These are phyloP conservation scores for Idaea dimidiata DNA, from an alignment of 2,888 invertebrate species.

Conservation along the genomic window DNA sequence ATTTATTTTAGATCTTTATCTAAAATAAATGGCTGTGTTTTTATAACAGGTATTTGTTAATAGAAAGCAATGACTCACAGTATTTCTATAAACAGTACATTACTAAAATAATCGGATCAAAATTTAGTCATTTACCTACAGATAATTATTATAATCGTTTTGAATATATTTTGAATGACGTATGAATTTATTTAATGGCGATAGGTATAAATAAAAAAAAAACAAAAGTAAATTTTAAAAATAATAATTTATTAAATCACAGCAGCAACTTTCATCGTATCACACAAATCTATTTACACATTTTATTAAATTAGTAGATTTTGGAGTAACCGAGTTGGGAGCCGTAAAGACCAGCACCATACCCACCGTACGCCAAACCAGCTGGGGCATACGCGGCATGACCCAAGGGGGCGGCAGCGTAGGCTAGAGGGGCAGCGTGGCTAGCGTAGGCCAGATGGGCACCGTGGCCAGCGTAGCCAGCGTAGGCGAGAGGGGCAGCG, in stretches of 20 bases:
- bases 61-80: too few species aligned
- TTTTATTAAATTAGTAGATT: constrained; percentile 32
- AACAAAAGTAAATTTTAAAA: constrained; percentile 2
- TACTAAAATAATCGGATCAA: too few species aligned
- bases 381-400: constrained; percentile 30
- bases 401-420: constrained; percentile 35
- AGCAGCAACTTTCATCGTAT: constrained; percentile 42
- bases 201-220: too few species aligned
- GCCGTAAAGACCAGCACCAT: constrained; percentile 37
- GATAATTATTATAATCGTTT: too few species aligned
- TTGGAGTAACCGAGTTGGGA: constrained; percentile 45
- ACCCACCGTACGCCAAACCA: background rate
- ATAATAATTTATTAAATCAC: constrained; percentile 33
- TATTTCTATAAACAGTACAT: too few species aligned
- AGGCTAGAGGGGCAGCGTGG: constrained; percentile 27
- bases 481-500: constrained; percentile 31
- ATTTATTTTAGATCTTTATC: too few species aligned
- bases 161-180: too few species aligned
- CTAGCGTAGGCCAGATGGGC: constrained; percentile 30
- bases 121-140: too few species aligned
- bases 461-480: constrained; percentile 40
- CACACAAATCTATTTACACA: constrained; percentile 36
- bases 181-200: too few species aligned
- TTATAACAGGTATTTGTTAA: too few species aligned
- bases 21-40: background rate